Evolutionary conservation across 2,113 vertebrate genomes (phyloP).

Genomic region (Neotoma lepida): DNA sequence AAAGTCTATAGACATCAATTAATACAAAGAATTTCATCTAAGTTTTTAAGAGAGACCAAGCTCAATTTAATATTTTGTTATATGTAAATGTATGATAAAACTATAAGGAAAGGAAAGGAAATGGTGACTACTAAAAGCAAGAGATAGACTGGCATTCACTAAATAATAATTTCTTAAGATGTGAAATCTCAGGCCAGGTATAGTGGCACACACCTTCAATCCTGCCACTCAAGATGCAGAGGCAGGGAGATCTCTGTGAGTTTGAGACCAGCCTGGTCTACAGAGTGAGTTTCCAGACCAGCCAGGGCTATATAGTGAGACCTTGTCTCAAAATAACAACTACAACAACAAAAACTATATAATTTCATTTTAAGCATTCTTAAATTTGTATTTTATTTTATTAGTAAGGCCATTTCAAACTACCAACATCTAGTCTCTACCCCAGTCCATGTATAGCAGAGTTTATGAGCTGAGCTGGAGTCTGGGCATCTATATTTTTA

Average conservation of each 20-base stretch:
- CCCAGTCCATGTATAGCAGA: neutral
- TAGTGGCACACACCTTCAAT: neutral
- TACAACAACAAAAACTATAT: neutral
- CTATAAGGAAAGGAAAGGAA: neutral
- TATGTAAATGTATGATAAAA: neutral
- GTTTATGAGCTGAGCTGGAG: neutral
- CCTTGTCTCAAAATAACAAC: neutral
- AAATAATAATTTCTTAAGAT: conserved; percentile 25
- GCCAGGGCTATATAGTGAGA: neutral
- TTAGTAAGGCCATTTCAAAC: neutral
- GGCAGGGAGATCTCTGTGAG: neutral
- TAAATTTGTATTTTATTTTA: conserved; percentile 17
- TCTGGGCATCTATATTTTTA: neutral
- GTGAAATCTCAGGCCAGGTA: neutral
- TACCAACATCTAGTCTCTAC: neutral
- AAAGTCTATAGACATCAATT: neutral
- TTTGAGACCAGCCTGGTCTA: neutral
- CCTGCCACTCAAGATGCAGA: too few species aligned
- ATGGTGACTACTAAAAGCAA: neutral
- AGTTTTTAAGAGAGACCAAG: conserved; percentile 11
- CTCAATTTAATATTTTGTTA: conserved; percentile 1
- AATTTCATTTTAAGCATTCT: neutral
- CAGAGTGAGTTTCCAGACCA: neutral
- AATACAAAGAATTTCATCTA: neutral
- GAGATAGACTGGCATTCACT: neutral